phyloP scores from a whole-genome alignment of 2,888 invertebrate genomes.

The Eretmocerus hayati region DNA sequence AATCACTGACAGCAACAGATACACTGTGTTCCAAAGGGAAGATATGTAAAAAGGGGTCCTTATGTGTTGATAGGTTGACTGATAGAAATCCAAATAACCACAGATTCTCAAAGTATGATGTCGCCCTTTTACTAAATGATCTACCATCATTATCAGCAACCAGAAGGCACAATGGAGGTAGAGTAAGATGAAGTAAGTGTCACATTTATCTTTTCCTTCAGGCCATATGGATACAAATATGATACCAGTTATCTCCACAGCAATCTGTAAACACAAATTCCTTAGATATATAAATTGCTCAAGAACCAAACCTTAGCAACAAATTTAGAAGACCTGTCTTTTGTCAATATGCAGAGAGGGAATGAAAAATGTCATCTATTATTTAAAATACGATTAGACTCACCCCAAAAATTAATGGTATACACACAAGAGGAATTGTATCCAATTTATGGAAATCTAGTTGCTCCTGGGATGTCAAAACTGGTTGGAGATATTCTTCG shows the following conservation, averaged over 20 bases:
- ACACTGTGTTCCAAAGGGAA: slow-evolving; percentile 51
- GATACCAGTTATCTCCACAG: slow-evolving; percentile 39
- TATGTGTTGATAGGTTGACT: slow-evolving; percentile 54
- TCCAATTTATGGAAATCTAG: slow-evolving; percentile 36
- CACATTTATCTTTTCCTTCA: slow-evolving; percentile 39
- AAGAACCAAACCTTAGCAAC: no score
- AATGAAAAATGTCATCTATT: no score
- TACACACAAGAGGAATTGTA: slow-evolving; percentile 33
- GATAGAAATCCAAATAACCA: slow-evolving; percentile 64
- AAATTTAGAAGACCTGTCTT: no score
- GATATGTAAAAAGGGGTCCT: slow-evolving; percentile 57
- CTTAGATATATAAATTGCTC: background rate
- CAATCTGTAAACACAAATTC: slow-evolving; percentile 31
- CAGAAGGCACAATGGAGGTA: slow-evolving; percentile 42
- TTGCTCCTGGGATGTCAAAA: slow-evolving; percentile 35
- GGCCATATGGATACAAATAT: slow-evolving; percentile 41
- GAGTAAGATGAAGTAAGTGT: slow-evolving; percentile 42
- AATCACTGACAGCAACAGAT: slow-evolving; percentile 37
- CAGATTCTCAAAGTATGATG: slow-evolving; percentile 58
- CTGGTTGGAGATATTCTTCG: slow-evolving; percentile 39
- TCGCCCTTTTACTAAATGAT: slow-evolving; percentile 53
- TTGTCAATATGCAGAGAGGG: no score
- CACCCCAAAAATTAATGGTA: slow-evolving; percentile 37
- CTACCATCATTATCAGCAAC: slow-evolving; percentile 35
- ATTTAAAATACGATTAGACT: no score